These are phyloP conservation scores for Trachurus trachurus DNA, from an alignment of 2,797 vertebrate genomes.

Conservation along the genomic window DNA sequence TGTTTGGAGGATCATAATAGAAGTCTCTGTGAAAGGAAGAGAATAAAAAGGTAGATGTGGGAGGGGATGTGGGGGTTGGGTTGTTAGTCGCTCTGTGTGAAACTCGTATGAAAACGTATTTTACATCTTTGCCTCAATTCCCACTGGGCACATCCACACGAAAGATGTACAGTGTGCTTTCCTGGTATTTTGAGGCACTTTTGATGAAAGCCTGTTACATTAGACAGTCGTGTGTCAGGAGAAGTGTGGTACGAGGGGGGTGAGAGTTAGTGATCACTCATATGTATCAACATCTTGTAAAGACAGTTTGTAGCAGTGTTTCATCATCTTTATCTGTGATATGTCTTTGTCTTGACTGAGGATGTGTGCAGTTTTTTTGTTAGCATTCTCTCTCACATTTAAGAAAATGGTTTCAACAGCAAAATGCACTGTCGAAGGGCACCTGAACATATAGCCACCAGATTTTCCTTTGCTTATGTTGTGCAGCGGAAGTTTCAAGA, in stretches of 20 bases:
- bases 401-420: not conserved
- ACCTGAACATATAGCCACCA: not conserved
- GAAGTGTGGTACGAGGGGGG: constrained; percentile 19
- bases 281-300: constrained; percentile 11
- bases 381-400: not conserved
- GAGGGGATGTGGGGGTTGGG: constrained; percentile 58
- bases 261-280: constrained; percentile 33
- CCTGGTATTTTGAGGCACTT: constrained; percentile 54
- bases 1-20: constrained; percentile 64
- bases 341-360: constrained; percentile 2
- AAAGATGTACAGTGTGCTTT: constrained; percentile 43
- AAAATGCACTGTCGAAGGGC: constrained; percentile 5
- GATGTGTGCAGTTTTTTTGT: not conserved
- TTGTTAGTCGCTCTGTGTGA: constrained; percentile 49
- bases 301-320: constrained; percentile 14
- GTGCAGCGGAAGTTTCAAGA: not conserved
- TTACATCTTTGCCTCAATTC: constrained; percentile 58
- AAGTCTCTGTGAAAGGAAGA: constrained; percentile 50
- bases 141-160: constrained; percentile 45
- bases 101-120: constrained; percentile 41
- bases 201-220: constrained; percentile 54
- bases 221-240: constrained; percentile 32
- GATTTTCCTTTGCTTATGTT: not conserved
- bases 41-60: constrained; percentile 53
- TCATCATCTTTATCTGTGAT: constrained; percentile 19